Conservation (phyloP, 2,797 vertebrate genomes). For the Nothura maculosa region DNA sequence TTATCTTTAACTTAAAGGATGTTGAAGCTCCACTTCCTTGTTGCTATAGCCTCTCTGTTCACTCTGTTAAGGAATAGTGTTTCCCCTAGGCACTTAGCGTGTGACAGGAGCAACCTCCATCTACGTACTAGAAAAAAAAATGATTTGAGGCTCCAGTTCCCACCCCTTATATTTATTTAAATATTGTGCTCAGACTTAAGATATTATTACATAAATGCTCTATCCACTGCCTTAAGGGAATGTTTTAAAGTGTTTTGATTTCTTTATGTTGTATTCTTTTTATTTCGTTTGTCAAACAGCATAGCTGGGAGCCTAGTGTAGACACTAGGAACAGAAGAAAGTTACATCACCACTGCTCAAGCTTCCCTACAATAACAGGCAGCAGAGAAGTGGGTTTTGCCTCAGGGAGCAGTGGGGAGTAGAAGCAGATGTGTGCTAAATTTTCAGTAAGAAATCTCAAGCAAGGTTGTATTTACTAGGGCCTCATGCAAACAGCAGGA, state of each 20-base stretch:
- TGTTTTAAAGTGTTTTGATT: constrained; percentile 42
- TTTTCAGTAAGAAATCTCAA: not conserved
- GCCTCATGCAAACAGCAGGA: not conserved
- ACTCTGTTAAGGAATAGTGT: not conserved
- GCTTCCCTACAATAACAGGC: not conserved
- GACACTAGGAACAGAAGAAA: not conserved
- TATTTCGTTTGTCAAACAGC: constrained; percentile 1
- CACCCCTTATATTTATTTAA: constrained; percentile 41
- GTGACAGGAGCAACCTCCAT: not conserved
- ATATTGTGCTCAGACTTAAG: constrained; percentile 42
- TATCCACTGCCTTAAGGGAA: constrained; percentile 19
- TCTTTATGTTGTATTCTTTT: constrained; percentile 42
- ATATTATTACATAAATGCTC: constrained; percentile 37
- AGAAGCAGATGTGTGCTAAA: not conserved
- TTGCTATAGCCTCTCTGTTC: not conserved
- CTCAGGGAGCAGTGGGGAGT: not conserved
- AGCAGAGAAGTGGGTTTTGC: constrained; percentile 5
- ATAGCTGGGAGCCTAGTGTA: not conserved
- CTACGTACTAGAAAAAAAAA: not conserved
- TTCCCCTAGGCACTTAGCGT: not conserved
- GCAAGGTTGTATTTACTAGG: not conserved
- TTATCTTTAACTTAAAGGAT: not conserved
- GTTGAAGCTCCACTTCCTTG: not conserved
- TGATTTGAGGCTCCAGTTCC: constrained; percentile 5
- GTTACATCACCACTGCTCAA: not conserved